Evolutionary conservation across 2,888 invertebrate species (phyloP).

Genomic region (Ophion obscuratus): DNA sequence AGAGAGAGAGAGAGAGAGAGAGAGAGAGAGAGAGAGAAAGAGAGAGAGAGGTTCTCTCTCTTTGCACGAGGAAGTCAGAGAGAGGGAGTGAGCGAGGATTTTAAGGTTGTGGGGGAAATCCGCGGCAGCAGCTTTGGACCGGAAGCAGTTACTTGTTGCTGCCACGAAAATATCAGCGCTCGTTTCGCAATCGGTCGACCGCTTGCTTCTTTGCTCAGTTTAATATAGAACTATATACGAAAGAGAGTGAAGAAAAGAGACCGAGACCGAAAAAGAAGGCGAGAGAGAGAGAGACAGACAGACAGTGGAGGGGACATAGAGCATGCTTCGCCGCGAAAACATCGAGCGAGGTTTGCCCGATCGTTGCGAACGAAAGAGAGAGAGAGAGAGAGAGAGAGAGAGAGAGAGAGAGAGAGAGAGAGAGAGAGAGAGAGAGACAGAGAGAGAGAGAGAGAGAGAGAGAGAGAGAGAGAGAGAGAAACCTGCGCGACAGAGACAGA

Average conservation of each 20-base stretch:
- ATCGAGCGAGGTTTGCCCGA: too few relatives aligned
- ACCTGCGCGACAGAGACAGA: slow-evolving; percentile 37
- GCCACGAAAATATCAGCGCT: slow-evolving; percentile 82
- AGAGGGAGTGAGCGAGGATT: neutral
- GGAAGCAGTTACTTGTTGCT: slow-evolving; percentile 83
- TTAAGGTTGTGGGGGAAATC: slow-evolving; percentile 19
- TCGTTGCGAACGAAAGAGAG: too few relatives aligned
- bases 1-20: slow-evolving; percentile 21
- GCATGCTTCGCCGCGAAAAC: too few relatives aligned
- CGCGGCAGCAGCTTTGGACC: slow-evolving; percentile 74
- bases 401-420: neutral
- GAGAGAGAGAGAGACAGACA: slow-evolving; percentile 24
- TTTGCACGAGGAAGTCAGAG: too few relatives aligned
- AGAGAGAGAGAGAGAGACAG: slow-evolving; percentile 15
- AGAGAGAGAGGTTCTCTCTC: too few relatives aligned
- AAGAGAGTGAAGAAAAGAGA: slow-evolving; percentile 50
- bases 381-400: slow-evolving; percentile 18
- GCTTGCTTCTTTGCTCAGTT: slow-evolving; percentile 79
- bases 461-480: neutral
- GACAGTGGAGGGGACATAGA: too few relatives aligned
- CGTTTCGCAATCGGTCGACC: slow-evolving; percentile 82
- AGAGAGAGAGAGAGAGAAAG: too few relatives aligned
- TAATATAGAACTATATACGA: slow-evolving; percentile 79
- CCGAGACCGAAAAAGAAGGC: slow-evolving; percentile 19
- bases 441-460: slow-evolving; percentile 5